Conservation (phyloP, 2,113 vertebrate genomes). For the Indri indri region DNA sequence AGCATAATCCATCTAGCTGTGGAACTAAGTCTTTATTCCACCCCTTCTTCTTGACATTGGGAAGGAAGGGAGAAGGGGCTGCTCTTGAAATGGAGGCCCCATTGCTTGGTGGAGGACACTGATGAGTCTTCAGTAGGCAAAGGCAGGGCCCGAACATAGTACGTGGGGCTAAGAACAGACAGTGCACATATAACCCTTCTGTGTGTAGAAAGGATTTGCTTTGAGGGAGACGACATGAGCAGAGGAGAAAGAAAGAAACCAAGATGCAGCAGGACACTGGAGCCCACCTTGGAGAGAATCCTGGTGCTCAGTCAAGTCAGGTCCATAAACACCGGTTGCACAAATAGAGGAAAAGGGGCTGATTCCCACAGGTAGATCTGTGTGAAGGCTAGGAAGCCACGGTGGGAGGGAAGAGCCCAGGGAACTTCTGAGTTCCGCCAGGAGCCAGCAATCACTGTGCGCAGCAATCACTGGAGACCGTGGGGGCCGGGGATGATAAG, state of each 20-base stretch:
- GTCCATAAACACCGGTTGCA: no score
- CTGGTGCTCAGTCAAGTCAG: fast-evolving
- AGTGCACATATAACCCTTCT: background rate
- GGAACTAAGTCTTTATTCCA: background rate
- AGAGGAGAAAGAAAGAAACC: background rate
- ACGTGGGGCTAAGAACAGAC: background rate
- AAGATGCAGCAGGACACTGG: background rate
- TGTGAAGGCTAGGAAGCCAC: background rate
- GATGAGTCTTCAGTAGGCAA: background rate
- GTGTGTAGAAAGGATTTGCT: background rate
- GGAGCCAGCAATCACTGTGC: fast-evolving
- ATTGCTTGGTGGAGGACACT: background rate
- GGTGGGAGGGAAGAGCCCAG: fast-evolving
- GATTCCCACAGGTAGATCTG: fast-evolving
- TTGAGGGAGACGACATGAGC: background rate
- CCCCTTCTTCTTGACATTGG: background rate
- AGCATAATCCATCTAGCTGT: fast-evolving
- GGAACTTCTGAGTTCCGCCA: background rate
- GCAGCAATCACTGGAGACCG: no score
- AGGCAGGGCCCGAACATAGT: background rate
- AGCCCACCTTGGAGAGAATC: background rate
- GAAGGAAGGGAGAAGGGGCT: fast-evolving
- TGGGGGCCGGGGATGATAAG: fast-evolving
- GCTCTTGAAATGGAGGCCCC: background rate
- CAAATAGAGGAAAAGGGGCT: background rate